These are phyloP conservation scores for Enteromius afrohamiltoni DNA, from an alignment of 2,797 vertebrate species.

Conservation along the genomic window DNA sequence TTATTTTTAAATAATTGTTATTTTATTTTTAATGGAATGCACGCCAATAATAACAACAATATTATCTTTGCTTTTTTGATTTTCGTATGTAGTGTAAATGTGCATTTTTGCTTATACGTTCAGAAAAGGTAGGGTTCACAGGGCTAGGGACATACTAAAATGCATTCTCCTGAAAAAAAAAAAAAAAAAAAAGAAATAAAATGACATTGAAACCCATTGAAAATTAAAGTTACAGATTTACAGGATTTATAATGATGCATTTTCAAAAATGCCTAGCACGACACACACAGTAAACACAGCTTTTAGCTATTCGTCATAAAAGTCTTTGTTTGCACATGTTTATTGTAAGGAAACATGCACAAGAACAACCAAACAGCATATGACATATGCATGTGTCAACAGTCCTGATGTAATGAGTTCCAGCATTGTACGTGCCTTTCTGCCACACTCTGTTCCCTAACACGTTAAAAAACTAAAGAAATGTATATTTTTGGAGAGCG, in stretches of 20 bases:
- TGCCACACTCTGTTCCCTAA: background rate
- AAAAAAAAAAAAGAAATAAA: too few species aligned
- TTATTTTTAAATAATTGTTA: background rate
- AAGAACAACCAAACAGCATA: background rate
- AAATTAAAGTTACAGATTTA: background rate
- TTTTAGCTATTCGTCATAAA: background rate
- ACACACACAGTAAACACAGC: background rate
- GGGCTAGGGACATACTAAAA: background rate
- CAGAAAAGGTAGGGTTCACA: background rate
- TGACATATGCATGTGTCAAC: background rate
- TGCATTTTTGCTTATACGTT: background rate
- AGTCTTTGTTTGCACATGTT: background rate
- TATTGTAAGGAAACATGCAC: too few species aligned
- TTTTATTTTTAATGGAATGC: background rate
- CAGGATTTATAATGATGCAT: background rate
- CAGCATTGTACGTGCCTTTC: background rate
- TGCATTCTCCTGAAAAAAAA: background rate
- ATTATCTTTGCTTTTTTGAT: background rate
- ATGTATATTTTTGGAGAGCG: background rate
- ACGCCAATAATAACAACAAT: background rate
- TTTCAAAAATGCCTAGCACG: background rate
- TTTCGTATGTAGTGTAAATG: background rate
- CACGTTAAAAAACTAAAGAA: background rate
- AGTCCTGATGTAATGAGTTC: constrained; percentile 1
- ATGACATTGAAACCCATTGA: background rate